Conservation (phyloP, 1,140 invertebrate genomes). For the Metopolophium dirhodum region DNA sequence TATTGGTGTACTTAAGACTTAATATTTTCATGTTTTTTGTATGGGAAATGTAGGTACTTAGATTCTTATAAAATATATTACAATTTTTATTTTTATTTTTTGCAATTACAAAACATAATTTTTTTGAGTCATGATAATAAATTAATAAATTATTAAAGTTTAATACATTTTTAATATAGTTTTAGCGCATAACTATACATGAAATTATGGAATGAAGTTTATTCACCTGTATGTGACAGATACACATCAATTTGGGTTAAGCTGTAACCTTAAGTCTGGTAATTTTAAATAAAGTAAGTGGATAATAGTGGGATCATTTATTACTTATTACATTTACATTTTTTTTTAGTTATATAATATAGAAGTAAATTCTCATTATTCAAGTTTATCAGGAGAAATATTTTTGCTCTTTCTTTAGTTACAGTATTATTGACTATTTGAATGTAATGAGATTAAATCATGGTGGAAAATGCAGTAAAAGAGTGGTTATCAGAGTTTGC, state of each 20-base stretch:
- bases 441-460: slow-evolving; percentile 62
- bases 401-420: not conserved
- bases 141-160: not conserved
- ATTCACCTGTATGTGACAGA: not conserved
- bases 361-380: not conserved
- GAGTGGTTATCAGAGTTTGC: slow-evolving; percentile 83
- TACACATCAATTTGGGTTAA: not conserved
- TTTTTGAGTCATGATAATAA: no score
- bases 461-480: slow-evolving; percentile 77
- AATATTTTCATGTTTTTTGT: not conserved
- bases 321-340: not conserved
- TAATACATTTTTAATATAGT: not conserved
- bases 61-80: not conserved
- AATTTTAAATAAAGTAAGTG: not conserved
- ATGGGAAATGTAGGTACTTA: not conserved
- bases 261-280: not conserved
- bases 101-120: not conserved
- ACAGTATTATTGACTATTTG: not conserved
- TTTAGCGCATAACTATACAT: not conserved
- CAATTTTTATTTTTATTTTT: not conserved
- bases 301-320: not conserved
- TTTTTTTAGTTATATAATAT: not conserved
- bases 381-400: not conserved
- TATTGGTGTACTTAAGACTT: not conserved
- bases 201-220: not conserved